Evolutionary conservation across 53 echinoderm and acorn worm species (phyloP).

Genomic region (Echinarachnius parma): DNA sequence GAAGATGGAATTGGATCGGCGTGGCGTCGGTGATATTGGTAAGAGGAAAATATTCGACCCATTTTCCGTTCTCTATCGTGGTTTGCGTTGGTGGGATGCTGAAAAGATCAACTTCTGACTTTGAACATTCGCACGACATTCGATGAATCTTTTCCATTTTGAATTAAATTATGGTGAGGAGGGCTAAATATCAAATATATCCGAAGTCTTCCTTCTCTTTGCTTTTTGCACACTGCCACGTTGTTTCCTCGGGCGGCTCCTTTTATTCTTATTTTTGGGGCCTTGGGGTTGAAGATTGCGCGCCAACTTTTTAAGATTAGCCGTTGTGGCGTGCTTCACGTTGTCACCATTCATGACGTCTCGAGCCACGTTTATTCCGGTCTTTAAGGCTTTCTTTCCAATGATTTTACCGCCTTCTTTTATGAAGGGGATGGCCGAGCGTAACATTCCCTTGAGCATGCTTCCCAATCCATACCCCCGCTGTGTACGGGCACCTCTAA

Average conservation of each 20-base stretch:
- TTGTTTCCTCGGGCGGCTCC: background rate
- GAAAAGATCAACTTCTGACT: constrained; percentile 64
- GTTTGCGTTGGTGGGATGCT: constrained; percentile 67
- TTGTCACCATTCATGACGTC: constrained; percentile 45
- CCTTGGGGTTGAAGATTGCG: background rate
- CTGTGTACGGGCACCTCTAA: constrained; percentile 37
- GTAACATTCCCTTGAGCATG: constrained; percentile 45
- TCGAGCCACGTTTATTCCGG: constrained; percentile 28
- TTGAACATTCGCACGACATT: constrained; percentile 58
- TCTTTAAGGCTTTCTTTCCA: constrained; percentile 49
- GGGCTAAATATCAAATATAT: constrained; percentile 32
- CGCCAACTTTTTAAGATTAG: background rate
- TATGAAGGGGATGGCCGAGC: constrained; percentile 54
- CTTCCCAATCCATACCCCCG: constrained; percentile 61
- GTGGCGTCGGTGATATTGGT: constrained; percentile 39
- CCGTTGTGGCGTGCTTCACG: constrained; percentile 30
- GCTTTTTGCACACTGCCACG: background rate
- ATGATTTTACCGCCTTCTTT: constrained; percentile 47
- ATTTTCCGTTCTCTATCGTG: constrained; percentile 47
- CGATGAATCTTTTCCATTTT: constrained; percentile 47
- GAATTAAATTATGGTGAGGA: background rate
- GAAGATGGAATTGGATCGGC: constrained; percentile 46
- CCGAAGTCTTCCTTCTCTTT: constrained; percentile 30
- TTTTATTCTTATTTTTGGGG: constrained; percentile 6
- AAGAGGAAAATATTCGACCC: constrained; percentile 63